These are phyloP conservation scores for Phania funesta DNA, from an alignment of 2,888 invertebrate species.

Conservation along the genomic window DNA sequence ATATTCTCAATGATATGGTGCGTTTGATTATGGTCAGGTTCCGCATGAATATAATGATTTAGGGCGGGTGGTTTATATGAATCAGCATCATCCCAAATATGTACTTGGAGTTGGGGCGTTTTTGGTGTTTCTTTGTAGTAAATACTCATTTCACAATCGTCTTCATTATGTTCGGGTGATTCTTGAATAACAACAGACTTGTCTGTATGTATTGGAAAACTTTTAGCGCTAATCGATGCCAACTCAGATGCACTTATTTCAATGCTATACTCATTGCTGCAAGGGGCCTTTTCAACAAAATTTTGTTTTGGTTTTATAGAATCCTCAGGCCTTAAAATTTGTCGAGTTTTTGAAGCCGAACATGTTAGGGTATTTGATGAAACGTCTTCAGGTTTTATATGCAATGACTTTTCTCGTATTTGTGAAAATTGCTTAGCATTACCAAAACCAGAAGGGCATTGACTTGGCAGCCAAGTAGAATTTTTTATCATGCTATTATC, in stretches of 20 bases:
- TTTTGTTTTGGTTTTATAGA: conserved; percentile 50
- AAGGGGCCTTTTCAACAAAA: conserved; percentile 13
- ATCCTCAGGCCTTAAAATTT: not conserved
- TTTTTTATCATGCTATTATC: conserved; percentile 77
- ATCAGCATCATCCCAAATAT: conserved; percentile 73
- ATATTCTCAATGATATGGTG: conserved; percentile 70
- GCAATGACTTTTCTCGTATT: conserved; percentile 68
- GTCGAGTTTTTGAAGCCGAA: not conserved
- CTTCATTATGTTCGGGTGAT: conserved; percentile 19
- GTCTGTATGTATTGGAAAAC: not conserved
- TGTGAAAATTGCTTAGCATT: conserved; percentile 48
- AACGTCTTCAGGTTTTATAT: conserved; percentile 68
- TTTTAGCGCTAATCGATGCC: conserved; percentile 23
- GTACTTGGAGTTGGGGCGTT: conserved; percentile 71
- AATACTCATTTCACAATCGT: conserved; percentile 73
- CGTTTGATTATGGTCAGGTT: conserved; percentile 71
- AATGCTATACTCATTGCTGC: conserved; percentile 38
- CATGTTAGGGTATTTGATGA: conserved; percentile 19
- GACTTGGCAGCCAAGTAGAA: conserved; percentile 75
- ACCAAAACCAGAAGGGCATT: conserved; percentile 22
- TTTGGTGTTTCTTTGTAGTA: conserved; percentile 76
- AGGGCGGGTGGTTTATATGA: conserved; percentile 43
- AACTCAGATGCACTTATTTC: conserved; percentile 41
- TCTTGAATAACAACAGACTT: conserved; percentile 1
- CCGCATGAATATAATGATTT: conserved; percentile 70